Evolutionary conservation across 2,888 invertebrate genomes (phyloP).

Genomic region (Drosophila antonietae): DNA sequence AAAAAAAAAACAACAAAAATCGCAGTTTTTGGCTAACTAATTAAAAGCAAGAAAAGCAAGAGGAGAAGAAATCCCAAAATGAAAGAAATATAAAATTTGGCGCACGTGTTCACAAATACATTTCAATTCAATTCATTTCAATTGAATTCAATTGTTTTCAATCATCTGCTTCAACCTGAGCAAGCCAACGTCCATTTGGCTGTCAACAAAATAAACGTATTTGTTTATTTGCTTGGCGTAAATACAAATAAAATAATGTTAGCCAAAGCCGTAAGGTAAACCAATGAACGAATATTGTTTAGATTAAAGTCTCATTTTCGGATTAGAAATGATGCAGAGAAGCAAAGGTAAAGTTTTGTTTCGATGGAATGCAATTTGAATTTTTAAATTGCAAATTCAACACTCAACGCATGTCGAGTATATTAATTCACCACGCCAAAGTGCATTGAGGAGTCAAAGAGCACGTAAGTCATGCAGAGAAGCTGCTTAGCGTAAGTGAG

Average conservation of each 20-base stretch:
- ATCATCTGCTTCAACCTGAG: constrained; percentile 33
- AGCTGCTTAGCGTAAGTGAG: constrained; percentile 1
- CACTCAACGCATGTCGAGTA: not conserved
- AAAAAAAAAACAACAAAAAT: constrained; percentile 29
- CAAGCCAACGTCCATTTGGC: constrained; percentile 27
- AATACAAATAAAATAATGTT: constrained; percentile 22
- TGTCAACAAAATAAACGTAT: constrained; percentile 31
- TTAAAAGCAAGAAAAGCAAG: constrained; percentile 17
- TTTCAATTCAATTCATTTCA: constrained; percentile 28
- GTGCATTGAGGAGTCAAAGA: constrained; percentile 28
- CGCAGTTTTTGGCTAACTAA: constrained; percentile 25
- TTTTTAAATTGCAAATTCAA: constrained; percentile 14
- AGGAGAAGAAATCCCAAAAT: constrained; percentile 1
- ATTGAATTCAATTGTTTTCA: constrained; percentile 33
- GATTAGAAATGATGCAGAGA: not conserved
- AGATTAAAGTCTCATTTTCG: constrained; percentile 21
- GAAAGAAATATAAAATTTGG: constrained; percentile 24
- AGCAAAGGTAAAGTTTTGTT: constrained; percentile 9
- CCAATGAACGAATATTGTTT: constrained; percentile 39
- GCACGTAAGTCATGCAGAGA: constrained; percentile 12
- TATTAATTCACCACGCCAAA: constrained; percentile 10
- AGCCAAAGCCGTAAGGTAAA: constrained; percentile 25
- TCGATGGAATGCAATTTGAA: not conserved
- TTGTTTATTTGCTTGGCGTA: constrained; percentile 42
- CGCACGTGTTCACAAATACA: constrained; percentile 37